phyloP scores from a whole-genome alignment of 2,888 invertebrate species.

The Pyrrhopygopsis socrates region DNA sequence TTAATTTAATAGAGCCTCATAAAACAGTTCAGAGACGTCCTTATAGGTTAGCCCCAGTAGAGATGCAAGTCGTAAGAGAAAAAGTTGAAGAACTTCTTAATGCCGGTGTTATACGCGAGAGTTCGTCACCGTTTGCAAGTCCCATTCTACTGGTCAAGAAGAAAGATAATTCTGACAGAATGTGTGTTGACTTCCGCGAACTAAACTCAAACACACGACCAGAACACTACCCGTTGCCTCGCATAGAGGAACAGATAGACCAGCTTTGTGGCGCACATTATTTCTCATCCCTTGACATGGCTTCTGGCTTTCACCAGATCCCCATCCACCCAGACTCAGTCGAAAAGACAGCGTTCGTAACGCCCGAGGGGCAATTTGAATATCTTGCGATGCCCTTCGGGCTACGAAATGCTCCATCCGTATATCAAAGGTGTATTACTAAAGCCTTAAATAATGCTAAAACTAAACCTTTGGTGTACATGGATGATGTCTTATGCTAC shows the following conservation, averaged over 20 bases:
- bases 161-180: no score
- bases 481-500: slow-evolving; percentile 77
- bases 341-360: slow-evolving; percentile 68
- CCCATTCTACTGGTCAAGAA: slow-evolving; percentile 78
- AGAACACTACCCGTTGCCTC: slow-evolving; percentile 74
- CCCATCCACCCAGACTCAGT: slow-evolving; percentile 66
- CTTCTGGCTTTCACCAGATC: slow-evolving; percentile 84
- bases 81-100: slow-evolving; percentile 74
- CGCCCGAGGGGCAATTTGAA: slow-evolving; percentile 70
- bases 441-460: slow-evolving; percentile 62
- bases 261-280: slow-evolving; percentile 54
- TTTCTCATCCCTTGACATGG: slow-evolving; percentile 83
- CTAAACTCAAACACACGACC: slow-evolving; percentile 82
- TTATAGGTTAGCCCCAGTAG: slow-evolving; percentile 74
- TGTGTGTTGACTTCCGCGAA: slow-evolving; percentile 82
- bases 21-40: slow-evolving; percentile 69
- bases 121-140: slow-evolving; percentile 84
- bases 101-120: slow-evolving; percentile 83
- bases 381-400: slow-evolving; percentile 73
- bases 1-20: slow-evolving; percentile 52
- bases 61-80: slow-evolving; percentile 76
- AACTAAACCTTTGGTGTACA: slow-evolving; percentile 62
- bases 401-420: slow-evolving; percentile 84
- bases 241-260: slow-evolving; percentile 59
- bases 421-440: slow-evolving; percentile 87